Evolutionary conservation across 2,888 invertebrate species (phyloP).

Genomic region (Oxytorus armatus): DNA sequence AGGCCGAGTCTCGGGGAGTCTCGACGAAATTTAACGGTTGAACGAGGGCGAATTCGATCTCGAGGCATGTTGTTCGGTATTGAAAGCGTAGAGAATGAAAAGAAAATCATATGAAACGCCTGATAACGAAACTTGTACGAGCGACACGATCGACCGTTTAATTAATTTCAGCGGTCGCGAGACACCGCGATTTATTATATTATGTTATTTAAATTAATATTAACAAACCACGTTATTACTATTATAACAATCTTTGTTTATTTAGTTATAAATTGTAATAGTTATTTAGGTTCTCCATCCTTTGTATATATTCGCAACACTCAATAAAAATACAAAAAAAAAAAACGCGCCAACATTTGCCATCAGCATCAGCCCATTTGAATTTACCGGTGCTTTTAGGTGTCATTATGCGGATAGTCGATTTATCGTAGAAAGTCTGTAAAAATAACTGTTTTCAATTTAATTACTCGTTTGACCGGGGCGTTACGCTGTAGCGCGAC

Average conservation of each 20-base stretch:
- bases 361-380: too few relatives aligned
- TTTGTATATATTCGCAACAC: slow-evolving; percentile 84
- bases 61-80: slow-evolving; percentile 31
- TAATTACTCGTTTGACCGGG: too few relatives aligned
- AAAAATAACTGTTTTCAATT: too few relatives aligned
- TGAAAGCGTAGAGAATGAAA: not conserved
- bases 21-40: slow-evolving; percentile 49
- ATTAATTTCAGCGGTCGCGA: slow-evolving; percentile 60
- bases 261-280: slow-evolving; percentile 83
- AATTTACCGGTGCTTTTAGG: too few relatives aligned
- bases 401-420: too few relatives aligned
- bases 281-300: slow-evolving; percentile 83
- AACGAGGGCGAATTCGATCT: too few relatives aligned
- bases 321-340: slow-evolving; percentile 81
- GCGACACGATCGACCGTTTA: slow-evolving; percentile 64
- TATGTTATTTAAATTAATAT: slow-evolving; percentile 83
- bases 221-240: slow-evolving; percentile 82
- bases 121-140: slow-evolving; percentile 37
- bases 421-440: too few relatives aligned
- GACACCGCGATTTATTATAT: slow-evolving; percentile 71
- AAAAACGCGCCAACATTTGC: too few relatives aligned
- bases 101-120: slow-evolving; percentile 18
- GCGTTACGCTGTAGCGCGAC: too few relatives aligned
- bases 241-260: slow-evolving; percentile 83
- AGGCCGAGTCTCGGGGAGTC: slow-evolving; percentile 29